Base-by-base conservation (phyloP, 2,888 invertebrate genomes). In the Fragum sueziense region DNA sequence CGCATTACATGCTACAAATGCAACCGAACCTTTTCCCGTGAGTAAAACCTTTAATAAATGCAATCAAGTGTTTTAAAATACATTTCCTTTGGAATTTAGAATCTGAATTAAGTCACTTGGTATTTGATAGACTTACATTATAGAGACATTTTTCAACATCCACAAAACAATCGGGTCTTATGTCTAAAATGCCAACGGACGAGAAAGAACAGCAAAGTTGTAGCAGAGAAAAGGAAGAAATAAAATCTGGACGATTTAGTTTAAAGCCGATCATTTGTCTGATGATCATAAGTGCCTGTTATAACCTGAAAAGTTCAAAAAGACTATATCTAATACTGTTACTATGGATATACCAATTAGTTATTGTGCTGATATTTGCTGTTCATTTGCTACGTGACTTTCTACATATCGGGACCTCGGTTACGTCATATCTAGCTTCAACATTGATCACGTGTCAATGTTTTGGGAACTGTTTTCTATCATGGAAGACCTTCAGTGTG, bases 401-500 rank as follows among this genome's bases (percentile, higher is more conserved):
- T 20, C 31, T 61, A 2, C 27, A 27, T 25, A 31, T 25, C 11
- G 31, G 61, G 17, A 61, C 11, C 11, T 61, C 29, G n/a, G 1
- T 33, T 9, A 20, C 33, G n/a, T 9, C 9, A 3, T 61, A 33
- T 33, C 3, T 61, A 61, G n/a, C 33, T 3, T 20, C 61, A 11
- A 33, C n/a, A 33, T 33, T 61, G 61, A 22, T 61, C 1, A 33
- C 61, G 7, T 61, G 61, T 61, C 29, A 33, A 20, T 61, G 31
- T 29, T 61, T 61, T 27, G 61, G 31, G 17, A 61, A 33, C 20
- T 61, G 61, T 61, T 27, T 61, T 1, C 29, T 61, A 22, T 29
- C 7, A 14, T 61, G 61, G 61, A 61, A 61, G 33, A 20, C 33
- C 14, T 61, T 61, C 33, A 61, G 61, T 61, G 27, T n/a, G n/a